Percentiles rank a stretch among this genome's conserved stretches.
Evolutionary conservation across 2,113 vertebrate species (phyloP).

Genomic region (Nannobrachium achirus): DNA sequence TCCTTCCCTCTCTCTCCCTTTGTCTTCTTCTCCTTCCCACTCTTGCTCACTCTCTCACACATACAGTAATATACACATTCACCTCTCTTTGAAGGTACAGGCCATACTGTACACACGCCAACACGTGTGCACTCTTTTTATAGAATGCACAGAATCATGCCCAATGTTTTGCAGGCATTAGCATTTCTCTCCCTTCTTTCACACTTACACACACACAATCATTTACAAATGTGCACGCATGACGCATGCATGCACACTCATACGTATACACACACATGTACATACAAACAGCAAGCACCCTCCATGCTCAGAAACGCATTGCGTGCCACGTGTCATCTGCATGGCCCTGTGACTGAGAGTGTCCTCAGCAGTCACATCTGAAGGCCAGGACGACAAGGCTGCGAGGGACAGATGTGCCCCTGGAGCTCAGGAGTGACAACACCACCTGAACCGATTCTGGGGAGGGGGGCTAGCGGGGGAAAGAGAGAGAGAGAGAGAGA

Average conservation of each 20-base stretch:
- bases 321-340: constrained; percentile 33
- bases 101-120: constrained; percentile 17
- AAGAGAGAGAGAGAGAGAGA: constrained; percentile 16
- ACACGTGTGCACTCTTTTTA: background rate
- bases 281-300: background rate
- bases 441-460: constrained; percentile 42
- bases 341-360: constrained; percentile 16
- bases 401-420: constrained; percentile 59
- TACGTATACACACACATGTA: constrained; percentile 3
- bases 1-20: background rate
- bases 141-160: background rate
- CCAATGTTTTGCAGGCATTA: background rate
- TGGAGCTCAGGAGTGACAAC: background rate
- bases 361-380: constrained; percentile 49
- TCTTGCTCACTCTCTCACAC: background rate
- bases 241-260: too few species aligned
- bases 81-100: background rate
- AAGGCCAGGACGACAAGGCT: constrained; percentile 16
- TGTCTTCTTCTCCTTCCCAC: background rate
- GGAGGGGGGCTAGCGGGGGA: background rate
- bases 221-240: background rate
- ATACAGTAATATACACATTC: background rate
- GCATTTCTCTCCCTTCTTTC: constrained; percentile 6
- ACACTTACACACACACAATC: too few species aligned
- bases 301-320: background rate